phyloP scores from a whole-genome alignment of 2,888 invertebrate species.

The Drosophila mayaguana region DNA sequence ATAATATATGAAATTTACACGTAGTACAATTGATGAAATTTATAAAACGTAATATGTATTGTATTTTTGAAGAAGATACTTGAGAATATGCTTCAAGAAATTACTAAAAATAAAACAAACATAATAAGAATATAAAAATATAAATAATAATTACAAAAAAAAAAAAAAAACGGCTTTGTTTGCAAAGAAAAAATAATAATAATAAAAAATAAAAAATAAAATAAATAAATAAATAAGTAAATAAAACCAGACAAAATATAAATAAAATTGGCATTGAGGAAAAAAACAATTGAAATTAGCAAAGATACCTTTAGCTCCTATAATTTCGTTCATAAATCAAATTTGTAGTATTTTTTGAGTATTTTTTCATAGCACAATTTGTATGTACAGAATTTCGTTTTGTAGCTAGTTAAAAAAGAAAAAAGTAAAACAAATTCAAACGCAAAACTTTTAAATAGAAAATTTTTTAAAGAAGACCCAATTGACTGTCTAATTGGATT shows the following conservation, averaged over 20 bases:
- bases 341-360: slow-evolving; percentile 79
- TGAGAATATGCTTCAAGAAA: slow-evolving; percentile 43
- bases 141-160: slow-evolving; percentile 23
- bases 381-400: slow-evolving; percentile 79
- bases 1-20: slow-evolving; percentile 72
- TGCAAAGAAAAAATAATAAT: slow-evolving; percentile 18
- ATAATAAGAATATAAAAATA: slow-evolving; percentile 36
- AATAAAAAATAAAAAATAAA: slow-evolving; percentile 6
- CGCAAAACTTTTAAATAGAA: slow-evolving; percentile 75
- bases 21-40: slow-evolving; percentile 75
- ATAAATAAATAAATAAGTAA: too few species aligned
- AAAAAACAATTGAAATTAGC: not conserved
- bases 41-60: slow-evolving; percentile 65
- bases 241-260: too few species aligned
- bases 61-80: slow-evolving; percentile 59
- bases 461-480: slow-evolving; percentile 65
- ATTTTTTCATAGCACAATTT: slow-evolving; percentile 84
- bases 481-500: slow-evolving; percentile 49
- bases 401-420: slow-evolving; percentile 67
- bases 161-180: slow-evolving; percentile 57
- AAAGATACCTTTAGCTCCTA: slow-evolving; percentile 42
- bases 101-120: slow-evolving; percentile 30
- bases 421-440: slow-evolving; percentile 39
- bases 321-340: slow-evolving; percentile 30
- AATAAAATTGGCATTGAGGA: slow-evolving; percentile 38